Conservation (phyloP, 2,113 vertebrate genomes). For the Craseonycteris thonglongyai region DNA sequence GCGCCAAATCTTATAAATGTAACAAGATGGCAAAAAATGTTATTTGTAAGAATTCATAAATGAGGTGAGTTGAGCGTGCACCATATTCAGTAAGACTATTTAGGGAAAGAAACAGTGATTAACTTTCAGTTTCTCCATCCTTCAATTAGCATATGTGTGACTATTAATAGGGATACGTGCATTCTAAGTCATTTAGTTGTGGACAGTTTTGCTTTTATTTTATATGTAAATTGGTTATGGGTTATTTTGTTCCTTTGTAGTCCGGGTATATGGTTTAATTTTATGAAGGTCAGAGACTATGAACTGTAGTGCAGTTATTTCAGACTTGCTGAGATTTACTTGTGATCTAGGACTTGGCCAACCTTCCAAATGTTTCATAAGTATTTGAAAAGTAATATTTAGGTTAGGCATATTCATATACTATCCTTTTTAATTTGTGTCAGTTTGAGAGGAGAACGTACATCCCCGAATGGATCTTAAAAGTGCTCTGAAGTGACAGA, state of each 20-base stretch:
- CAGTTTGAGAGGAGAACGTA: not conserved
- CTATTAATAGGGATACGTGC: not conserved
- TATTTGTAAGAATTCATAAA: not conserved
- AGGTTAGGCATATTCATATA: not conserved
- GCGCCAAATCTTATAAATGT: not conserved
- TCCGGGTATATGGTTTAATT: not conserved
- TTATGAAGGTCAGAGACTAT: not conserved
- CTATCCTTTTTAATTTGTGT: not conserved
- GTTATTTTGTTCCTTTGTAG: not conserved
- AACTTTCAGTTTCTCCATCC: not conserved
- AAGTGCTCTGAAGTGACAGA: not conserved
- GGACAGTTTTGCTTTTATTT: not conserved
- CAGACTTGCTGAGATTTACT: not conserved
- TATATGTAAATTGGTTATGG: not conserved
- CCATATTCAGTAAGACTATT: not conserved
- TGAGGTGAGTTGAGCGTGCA: not conserved
- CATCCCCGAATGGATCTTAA: not conserved
- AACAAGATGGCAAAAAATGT: not conserved
- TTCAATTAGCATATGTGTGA: not conserved
- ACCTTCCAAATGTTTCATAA: not conserved
- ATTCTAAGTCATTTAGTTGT: not conserved
- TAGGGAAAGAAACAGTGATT: not conserved
- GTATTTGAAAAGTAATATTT: not conserved
- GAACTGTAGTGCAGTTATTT: not conserved
- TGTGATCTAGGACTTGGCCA: not conserved